phyloP scores from a whole-genome alignment of 2,888 invertebrate species.

The Chaetoderma sp. region DNA sequence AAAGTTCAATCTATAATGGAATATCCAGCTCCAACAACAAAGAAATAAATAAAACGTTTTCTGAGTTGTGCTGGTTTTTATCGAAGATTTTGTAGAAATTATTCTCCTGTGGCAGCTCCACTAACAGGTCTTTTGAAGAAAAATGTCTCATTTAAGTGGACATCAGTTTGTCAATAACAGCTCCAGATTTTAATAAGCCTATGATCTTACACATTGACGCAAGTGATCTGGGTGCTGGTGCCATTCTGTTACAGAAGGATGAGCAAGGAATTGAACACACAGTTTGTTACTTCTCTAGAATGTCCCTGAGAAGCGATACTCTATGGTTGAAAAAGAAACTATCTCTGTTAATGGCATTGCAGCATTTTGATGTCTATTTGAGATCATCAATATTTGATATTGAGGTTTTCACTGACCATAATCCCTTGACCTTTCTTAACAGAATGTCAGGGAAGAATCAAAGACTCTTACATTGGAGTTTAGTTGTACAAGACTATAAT shows the following conservation, averaged over 20 bases:
- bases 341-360: slow-evolving; percentile 32
- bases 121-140: slow-evolving; percentile 20
- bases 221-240: slow-evolving; percentile 38
- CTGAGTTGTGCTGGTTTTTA: slow-evolving; percentile 31
- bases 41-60: slow-evolving; percentile 32
- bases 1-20: slow-evolving; percentile 26
- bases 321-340: slow-evolving; percentile 37
- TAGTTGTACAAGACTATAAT: neutral
- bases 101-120: slow-evolving; percentile 23
- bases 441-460: slow-evolving; percentile 2
- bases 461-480: neutral
- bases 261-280: slow-evolving; percentile 32
- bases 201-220: slow-evolving; percentile 43
- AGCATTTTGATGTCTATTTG: slow-evolving; percentile 37
- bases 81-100: slow-evolving; percentile 32
- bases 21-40: slow-evolving; percentile 24
- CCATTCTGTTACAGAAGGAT: slow-evolving; percentile 40
- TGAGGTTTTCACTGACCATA: neutral
- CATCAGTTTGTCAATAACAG: slow-evolving; percentile 38
- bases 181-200: slow-evolving; percentile 17
- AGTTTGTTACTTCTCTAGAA: slow-evolving; percentile 38
- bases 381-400: slow-evolving; percentile 2
- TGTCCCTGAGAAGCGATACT: slow-evolving; percentile 37
- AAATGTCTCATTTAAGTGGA: slow-evolving; percentile 46
- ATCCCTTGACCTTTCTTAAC: neutral